Evolutionary conservation across 2,797 vertebrate genomes (phyloP).

Genomic region (Yasuhikotakia modesta): DNA sequence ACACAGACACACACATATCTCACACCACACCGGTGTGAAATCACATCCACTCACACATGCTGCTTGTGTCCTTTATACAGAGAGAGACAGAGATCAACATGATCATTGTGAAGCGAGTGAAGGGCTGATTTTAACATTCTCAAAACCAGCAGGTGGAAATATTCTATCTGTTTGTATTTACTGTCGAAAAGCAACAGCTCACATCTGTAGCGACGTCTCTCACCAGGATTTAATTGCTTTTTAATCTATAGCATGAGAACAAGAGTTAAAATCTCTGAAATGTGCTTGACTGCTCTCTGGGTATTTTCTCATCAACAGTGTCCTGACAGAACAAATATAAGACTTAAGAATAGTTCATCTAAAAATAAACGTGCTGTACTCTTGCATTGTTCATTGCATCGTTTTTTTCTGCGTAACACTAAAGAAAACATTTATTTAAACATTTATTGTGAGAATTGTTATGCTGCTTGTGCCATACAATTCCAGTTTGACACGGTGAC

Average conservation of each 20-base stretch:
- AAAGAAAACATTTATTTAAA: background rate
- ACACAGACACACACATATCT: slow-evolving; percentile 40
- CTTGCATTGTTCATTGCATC: background rate
- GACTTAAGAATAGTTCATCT: background rate
- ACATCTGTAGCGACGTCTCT: background rate
- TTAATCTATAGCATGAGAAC: slow-evolving; percentile 4
- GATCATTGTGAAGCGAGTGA: slow-evolving; percentile 35
- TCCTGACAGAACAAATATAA: background rate
- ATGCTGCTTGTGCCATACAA: background rate
- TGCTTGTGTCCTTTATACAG: slow-evolving; percentile 42
- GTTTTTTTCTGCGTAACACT: background rate
- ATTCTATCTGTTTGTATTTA: slow-evolving; percentile 51
- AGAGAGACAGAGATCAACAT: background rate
- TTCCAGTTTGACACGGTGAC: background rate
- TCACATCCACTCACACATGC: slow-evolving; percentile 40
- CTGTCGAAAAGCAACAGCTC: slow-evolving; percentile 36
- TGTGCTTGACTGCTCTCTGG: background rate
- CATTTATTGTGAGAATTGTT: background rate
- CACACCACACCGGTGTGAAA: slow-evolving; percentile 34
- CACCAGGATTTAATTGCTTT: slow-evolving; percentile 22
- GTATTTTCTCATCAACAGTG: background rate
- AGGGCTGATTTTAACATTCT: slow-evolving; percentile 51
- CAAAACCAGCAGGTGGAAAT: slow-evolving; percentile 49
- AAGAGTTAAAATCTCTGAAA: background rate
- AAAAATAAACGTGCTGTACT: background rate